phyloP scores from a whole-genome alignment of 2,888 invertebrate species.

The Yponomeuta cagnagella region DNA sequence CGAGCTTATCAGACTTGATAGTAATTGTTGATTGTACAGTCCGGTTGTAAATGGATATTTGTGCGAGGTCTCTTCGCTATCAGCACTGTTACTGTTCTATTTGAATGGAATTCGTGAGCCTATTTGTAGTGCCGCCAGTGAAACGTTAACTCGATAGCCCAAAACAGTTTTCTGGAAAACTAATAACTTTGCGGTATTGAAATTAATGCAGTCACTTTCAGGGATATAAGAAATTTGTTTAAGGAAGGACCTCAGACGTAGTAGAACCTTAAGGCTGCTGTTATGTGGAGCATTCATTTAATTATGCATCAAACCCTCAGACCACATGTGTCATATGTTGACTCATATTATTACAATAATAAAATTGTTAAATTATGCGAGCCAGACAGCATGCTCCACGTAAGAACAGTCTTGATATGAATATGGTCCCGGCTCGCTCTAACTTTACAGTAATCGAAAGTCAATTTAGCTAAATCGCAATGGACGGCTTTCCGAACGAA shows the following conservation, averaged over 20 bases:
- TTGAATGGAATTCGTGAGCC: background rate
- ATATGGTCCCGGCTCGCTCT: background rate
- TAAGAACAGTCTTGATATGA: background rate
- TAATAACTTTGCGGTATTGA: slow-evolving; percentile 21
- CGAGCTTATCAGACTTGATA: background rate
- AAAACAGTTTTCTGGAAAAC: slow-evolving; percentile 6
- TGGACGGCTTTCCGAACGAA: slow-evolving; percentile 51
- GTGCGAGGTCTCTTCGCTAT: background rate
- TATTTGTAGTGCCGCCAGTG: slow-evolving; percentile 3
- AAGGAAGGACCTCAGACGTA: background rate
- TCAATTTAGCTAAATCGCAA: slow-evolving; percentile 53
- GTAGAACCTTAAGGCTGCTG: background rate
- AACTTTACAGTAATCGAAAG: slow-evolving; percentile 28
- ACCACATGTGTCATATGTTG: too few relatives aligned
- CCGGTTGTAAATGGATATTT: background rate
- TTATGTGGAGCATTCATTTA: too few relatives aligned
- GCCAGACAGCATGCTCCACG: too few relatives aligned
- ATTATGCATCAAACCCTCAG: too few relatives aligned
- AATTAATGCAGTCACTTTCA: background rate
- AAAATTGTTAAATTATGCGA: too few relatives aligned
- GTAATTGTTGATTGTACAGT: slow-evolving; percentile 1
- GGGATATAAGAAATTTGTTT: background rate
- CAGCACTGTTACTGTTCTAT: background rate
- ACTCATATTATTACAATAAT: too few relatives aligned
- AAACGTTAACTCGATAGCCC: slow-evolving; percentile 13